A percentile compares a stretch with the other conserved stretches of the same genome.
These are phyloP conservation scores for Datnioides undecimradiatus DNA, from an alignment of 2,113 vertebrate species.

Conservation along the genomic window DNA sequence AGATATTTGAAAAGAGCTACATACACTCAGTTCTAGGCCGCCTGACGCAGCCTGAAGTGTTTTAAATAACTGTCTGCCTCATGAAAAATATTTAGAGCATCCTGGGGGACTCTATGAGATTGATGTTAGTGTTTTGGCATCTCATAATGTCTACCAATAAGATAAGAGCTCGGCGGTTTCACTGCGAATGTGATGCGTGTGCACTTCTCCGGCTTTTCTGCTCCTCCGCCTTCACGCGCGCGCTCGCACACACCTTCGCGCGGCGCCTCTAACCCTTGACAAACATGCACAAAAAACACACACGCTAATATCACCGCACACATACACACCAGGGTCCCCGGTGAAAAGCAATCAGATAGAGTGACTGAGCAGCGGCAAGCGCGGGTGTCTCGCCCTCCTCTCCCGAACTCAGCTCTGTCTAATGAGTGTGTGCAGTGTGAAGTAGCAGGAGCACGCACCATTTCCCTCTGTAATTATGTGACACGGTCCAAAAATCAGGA, in stretches of 20 bases:
- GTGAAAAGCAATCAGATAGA: slow-evolving; percentile 76
- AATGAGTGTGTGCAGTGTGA: slow-evolving; percentile 76
- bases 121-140: slow-evolving; percentile 74
- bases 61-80: slow-evolving; percentile 76
- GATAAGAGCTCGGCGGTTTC: slow-evolving; percentile 69
- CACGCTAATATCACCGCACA: slow-evolving; percentile 50
- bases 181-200: slow-evolving; percentile 66
- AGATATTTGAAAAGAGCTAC: slow-evolving; percentile 58
- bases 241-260: slow-evolving; percentile 20
- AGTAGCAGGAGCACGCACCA: slow-evolving; percentile 69
- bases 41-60: slow-evolving; percentile 66
- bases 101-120: slow-evolving; percentile 65
- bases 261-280: slow-evolving; percentile 38
- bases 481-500: slow-evolving; percentile 74
- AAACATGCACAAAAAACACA: slow-evolving; percentile 45
- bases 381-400: slow-evolving; percentile 49
- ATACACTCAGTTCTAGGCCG: slow-evolving; percentile 47
- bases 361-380: slow-evolving; percentile 63
- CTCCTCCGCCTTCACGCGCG: slow-evolving; percentile 27
- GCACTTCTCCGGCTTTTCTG: slow-evolving; percentile 52
- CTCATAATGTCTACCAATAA: slow-evolving; percentile 76
- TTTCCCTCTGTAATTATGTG: slow-evolving; percentile 78
- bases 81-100: slow-evolving; percentile 74
- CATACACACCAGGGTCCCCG: slow-evolving; percentile 47
- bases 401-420: slow-evolving; percentile 62